Conservation (phyloP, 1,140 invertebrate genomes). For the Campoletis sonorensis region DNA sequence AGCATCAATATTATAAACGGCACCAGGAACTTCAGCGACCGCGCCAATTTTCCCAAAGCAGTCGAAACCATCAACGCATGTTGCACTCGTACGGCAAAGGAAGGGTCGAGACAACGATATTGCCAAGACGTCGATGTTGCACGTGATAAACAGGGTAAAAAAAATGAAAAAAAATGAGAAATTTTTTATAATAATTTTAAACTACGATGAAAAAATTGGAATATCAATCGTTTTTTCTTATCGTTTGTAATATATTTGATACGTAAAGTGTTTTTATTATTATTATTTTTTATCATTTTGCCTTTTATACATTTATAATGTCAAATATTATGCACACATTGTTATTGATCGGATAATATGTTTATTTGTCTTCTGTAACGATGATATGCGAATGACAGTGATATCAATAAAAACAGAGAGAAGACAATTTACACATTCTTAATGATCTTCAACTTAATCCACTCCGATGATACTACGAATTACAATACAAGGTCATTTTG, state of each 20-base stretch:
- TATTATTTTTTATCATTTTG: not conserved
- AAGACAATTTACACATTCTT: conserved; percentile 51
- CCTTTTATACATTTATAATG: conserved; percentile 72
- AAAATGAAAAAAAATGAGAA: not conserved
- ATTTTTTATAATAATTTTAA: conserved; percentile 25
- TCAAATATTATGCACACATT: conserved; percentile 56
- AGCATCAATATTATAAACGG: conserved; percentile 51
- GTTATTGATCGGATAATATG: conserved; percentile 53
- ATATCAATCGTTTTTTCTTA: conserved; percentile 1
- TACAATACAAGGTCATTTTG: not conserved
- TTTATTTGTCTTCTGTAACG: conserved; percentile 66
- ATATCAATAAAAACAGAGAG: conserved; percentile 62
- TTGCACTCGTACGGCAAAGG: conserved; percentile 56
- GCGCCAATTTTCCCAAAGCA: not conserved
- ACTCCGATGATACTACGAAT: not conserved
- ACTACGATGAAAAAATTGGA: conserved; percentile 43
- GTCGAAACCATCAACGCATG: conserved; percentile 55
- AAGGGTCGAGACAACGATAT: conserved; percentile 64
- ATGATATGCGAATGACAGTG: conserved; percentile 68
- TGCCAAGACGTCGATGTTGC: conserved; percentile 65
- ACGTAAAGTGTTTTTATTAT: conserved; percentile 60
- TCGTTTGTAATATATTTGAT: conserved; percentile 70
- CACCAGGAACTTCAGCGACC: conserved; percentile 51
- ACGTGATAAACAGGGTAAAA: conserved; percentile 46
- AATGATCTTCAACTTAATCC: not conserved